Evolutionary conservation across 92 coral and sea anemone genomes (phyloP).

Genomic region (Parazoanthus darwini): DNA sequence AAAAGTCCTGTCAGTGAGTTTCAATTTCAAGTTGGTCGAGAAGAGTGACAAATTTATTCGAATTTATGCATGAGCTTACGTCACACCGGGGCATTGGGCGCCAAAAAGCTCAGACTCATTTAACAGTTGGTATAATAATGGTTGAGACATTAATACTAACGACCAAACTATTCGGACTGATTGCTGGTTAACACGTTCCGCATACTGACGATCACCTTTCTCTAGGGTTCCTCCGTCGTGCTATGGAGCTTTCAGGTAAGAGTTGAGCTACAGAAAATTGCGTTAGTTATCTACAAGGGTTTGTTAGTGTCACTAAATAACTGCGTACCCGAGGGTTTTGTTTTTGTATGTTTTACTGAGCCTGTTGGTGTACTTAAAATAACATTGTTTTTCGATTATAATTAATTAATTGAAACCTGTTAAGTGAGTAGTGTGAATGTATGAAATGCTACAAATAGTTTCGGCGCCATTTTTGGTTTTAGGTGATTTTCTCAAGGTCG

Average conservation of each 20-base stretch:
- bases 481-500: no score
- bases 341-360: no score
- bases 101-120: no score
- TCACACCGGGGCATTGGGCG: no score
- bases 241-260: conserved; percentile 94
- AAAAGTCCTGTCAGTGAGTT: no score
- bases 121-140: neutral
- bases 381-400: no score
- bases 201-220: conserved; percentile 5
- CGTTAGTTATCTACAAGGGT: neutral
- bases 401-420: no score
- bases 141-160: neutral
- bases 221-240: conserved; percentile 88
- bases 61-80: no score
- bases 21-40: no score
- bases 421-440: no score
- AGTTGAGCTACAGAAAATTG: neutral
- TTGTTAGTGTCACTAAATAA: neutral
- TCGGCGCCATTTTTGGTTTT: neutral
- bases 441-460: neutral
- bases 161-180: neutral
- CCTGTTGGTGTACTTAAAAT: no score
- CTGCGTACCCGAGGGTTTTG: neutral
- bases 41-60: no score
- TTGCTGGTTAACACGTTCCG: neutral